Percentiles rank a stretch among this genome's conserved stretches.
Evolutionary conservation across 2,113 vertebrate genomes (phyloP).

Genomic region (Indicator indicator): DNA sequence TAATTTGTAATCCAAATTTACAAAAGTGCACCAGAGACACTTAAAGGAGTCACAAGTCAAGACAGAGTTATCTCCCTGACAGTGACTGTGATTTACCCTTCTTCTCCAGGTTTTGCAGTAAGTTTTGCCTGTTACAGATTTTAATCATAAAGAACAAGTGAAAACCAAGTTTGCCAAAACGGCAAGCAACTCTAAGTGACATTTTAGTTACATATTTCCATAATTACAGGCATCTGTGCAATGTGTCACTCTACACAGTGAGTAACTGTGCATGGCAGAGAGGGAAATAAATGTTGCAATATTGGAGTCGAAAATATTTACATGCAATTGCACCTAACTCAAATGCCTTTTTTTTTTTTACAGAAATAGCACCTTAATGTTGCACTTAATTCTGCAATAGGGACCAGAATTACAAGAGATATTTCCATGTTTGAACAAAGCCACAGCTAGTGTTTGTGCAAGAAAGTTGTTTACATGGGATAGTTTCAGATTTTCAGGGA

Average conservation of each 20-base stretch:
- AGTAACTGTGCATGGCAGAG: neutral
- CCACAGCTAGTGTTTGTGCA: neutral
- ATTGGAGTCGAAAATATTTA: neutral
- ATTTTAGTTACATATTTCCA: neutral
- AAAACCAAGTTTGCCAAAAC: neutral
- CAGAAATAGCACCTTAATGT: neutral
- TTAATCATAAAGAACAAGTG: neutral
- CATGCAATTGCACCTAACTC: neutral
- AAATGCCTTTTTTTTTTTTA: neutral
- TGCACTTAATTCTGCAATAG: neutral
- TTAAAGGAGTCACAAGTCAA: neutral
- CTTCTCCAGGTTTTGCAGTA: neutral
- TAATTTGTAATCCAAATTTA: neutral
- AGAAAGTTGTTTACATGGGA: neutral
- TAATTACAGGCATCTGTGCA: neutral
- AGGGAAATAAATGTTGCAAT: neutral
- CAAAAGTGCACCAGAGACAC: neutral
- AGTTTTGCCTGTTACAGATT: neutral
- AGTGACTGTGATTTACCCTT: neutral
- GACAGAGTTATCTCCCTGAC: neutral
- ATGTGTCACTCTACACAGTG: neutral
- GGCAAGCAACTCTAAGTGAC: neutral
- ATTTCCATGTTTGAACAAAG: neutral
- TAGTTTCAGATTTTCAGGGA: constrained; percentile 10
- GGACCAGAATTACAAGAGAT: neutral